Conservation (phyloP, 2,797 vertebrate genomes). For the Sus cebifrons region DNA sequence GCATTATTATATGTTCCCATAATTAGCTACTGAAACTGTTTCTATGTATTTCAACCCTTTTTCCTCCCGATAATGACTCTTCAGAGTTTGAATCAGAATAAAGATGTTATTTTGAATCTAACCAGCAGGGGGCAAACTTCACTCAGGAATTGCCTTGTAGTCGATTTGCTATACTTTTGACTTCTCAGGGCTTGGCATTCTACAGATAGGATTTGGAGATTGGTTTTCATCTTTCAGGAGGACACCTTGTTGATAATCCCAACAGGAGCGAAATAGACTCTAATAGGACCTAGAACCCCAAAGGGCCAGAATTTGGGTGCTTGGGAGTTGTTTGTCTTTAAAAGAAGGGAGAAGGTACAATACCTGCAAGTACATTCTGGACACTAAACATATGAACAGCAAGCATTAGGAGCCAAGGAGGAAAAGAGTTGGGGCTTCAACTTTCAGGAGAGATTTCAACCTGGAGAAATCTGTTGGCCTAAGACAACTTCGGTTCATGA, state of each 20-base stretch:
- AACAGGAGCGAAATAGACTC: not conserved
- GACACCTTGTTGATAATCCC: not conserved
- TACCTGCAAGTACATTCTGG: not conserved
- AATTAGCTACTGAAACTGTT: conserved; percentile 6
- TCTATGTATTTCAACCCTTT: not conserved
- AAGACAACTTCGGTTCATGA: not conserved
- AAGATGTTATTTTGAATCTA: conserved; percentile 67
- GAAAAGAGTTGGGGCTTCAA: not conserved
- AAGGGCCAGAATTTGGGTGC: not conserved
- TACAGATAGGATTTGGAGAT: not conserved
- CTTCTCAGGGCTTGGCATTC: not conserved
- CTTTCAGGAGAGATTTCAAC: not conserved
- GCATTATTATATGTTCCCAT: not conserved
- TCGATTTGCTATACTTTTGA: not conserved
- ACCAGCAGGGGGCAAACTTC: conserved; percentile 86
- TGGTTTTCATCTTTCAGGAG: conserved; percentile 1
- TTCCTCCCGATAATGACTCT: not conserved
- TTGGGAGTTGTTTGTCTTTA: not conserved
- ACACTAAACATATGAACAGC: not conserved
- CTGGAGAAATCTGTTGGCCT: not conserved
- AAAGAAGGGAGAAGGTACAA: not conserved
- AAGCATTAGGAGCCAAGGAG: not conserved
- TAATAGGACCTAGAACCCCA: not conserved
- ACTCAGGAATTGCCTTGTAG: conserved; percentile 78
- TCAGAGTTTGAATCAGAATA: not conserved